Evolutionary conservation across 2,888 invertebrate genomes (phyloP), one percentile per base, ranked within the genome.

Genomic region (Pherbina coryleti): DNA sequence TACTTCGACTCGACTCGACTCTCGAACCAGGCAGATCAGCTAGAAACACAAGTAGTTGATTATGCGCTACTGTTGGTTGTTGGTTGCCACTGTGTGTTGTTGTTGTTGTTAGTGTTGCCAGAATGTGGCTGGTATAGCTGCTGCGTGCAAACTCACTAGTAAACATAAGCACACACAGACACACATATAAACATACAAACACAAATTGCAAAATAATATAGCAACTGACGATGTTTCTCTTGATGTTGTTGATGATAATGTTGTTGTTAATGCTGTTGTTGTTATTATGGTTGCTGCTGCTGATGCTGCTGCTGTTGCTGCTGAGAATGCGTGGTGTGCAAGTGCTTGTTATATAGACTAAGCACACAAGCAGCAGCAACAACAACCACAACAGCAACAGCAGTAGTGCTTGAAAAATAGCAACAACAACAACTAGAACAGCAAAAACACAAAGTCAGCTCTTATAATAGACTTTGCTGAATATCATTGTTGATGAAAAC

Each of bases 41-140:
- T 25, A 60, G 11, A 60, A 25, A 60, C 22, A 60, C 57, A 60
- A 60, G 57, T 60, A 60, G 57, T 60, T 60, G 57, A 60, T 60
- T 60, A 60, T 60, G 57, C 57, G 4, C 25, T 9, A 22, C 5
- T 28, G 11, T 28, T 28, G 25, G 19, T 28, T 25, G 22, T 22
- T 22, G 25, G 19, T 60, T 60, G 57, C 25, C 25, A 60, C 9
- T 25, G 22, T 60, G 57, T 22, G 57, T 25, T 14, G 44, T 11
- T 28, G 19, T 28, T 11, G 8, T 5, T 19, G 22, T 3, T 25
- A 14, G 57, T 28, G 19, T 25, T 60, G 25, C 57, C 57, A 57
- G 57, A 60, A 25, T 60, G 57, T 60, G 25, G 57, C 25, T 60
- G 57, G 57, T 25, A 14, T 28, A 9, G 22, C 57, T 60, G 19